Percentiles rank a stretch among this genome's conserved stretches.
Conservation (phyloP, 2,888 invertebrate species). For the Ametastegia equiseti region DNA sequence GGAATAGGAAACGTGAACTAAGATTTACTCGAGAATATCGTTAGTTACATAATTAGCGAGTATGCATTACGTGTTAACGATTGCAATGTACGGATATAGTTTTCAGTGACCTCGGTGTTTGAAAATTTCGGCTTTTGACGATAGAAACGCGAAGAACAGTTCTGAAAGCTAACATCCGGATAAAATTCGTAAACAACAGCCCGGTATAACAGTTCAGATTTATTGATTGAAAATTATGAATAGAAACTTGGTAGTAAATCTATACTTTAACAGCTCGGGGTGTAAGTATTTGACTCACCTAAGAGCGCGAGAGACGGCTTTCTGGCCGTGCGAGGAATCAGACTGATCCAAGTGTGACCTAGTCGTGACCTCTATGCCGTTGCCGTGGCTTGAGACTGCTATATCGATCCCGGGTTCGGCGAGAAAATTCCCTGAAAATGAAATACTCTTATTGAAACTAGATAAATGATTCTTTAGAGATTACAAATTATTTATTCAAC, state of each 20-base stretch:
- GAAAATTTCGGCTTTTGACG: slow-evolving; percentile 56
- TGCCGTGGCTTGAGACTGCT: slow-evolving; percentile 24
- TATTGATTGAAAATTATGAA: slow-evolving; percentile 34
- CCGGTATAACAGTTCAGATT: background rate
- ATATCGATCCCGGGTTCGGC: background rate
- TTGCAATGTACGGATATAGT: slow-evolving; percentile 46
- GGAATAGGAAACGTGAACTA: slow-evolving; percentile 1
- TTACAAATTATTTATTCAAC: background rate
- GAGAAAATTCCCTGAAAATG: background rate
- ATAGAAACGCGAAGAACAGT: slow-evolving; percentile 55
- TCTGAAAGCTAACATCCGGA: slow-evolving; percentile 60
- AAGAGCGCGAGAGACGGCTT: slow-evolving; percentile 58
- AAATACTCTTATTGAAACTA: background rate
- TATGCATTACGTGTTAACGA: background rate
- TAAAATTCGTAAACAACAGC: background rate
- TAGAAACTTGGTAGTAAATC: background rate
- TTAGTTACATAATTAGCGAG: slow-evolving; percentile 17
- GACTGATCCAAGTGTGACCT: slow-evolving; percentile 67
- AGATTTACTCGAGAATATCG: too few relatives aligned
- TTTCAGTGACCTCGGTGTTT: background rate
- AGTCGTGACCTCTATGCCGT: slow-evolving; percentile 65
- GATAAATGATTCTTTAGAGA: background rate
- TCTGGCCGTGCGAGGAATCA: slow-evolving; percentile 62
- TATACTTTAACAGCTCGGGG: slow-evolving; percentile 12
- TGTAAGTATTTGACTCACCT: slow-evolving; percentile 61